These are phyloP conservation scores for Camponotus fellah DNA, from an alignment of 2,888 invertebrate species.

Conservation along the genomic window DNA sequence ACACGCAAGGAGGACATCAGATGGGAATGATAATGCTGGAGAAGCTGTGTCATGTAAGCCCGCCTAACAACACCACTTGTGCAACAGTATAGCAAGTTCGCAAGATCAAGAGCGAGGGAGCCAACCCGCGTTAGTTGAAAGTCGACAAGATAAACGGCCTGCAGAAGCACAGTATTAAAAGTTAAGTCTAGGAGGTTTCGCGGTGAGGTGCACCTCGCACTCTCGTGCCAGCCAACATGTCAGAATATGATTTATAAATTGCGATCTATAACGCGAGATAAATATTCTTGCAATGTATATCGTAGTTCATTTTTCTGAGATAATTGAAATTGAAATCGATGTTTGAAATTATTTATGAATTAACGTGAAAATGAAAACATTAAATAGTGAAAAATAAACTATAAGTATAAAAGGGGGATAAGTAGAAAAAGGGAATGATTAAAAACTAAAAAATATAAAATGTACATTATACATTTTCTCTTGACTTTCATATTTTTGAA, in stretches of 20 bases:
- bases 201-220: slow-evolving; percentile 24
- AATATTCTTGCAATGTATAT: slow-evolving; percentile 55
- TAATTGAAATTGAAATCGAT: neutral
- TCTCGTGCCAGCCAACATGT: slow-evolving; percentile 24
- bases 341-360: slow-evolving; percentile 6
- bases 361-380: neutral
- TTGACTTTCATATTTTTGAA: neutral
- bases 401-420: neutral
- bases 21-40: slow-evolving; percentile 89
- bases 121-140: slow-evolving; percentile 91
- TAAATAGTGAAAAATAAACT: neutral
- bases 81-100: slow-evolving; percentile 90
- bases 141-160: slow-evolving; percentile 90
- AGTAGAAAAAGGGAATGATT: neutral
- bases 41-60: slow-evolving; percentile 87
- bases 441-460: slow-evolving; percentile 10
- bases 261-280: slow-evolving; percentile 1
- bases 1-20: slow-evolving; percentile 87
- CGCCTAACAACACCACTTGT: slow-evolving; percentile 89
- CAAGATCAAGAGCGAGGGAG: slow-evolving; percentile 90
- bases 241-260: slow-evolving; percentile 18
- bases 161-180: slow-evolving; percentile 67
- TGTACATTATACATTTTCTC: slow-evolving; percentile 14
- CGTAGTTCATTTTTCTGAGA: slow-evolving; percentile 19
- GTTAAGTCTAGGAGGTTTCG: slow-evolving; percentile 25